phyloP scores from a whole-genome alignment of 2,888 invertebrate genomes.

The Dione juno region DNA sequence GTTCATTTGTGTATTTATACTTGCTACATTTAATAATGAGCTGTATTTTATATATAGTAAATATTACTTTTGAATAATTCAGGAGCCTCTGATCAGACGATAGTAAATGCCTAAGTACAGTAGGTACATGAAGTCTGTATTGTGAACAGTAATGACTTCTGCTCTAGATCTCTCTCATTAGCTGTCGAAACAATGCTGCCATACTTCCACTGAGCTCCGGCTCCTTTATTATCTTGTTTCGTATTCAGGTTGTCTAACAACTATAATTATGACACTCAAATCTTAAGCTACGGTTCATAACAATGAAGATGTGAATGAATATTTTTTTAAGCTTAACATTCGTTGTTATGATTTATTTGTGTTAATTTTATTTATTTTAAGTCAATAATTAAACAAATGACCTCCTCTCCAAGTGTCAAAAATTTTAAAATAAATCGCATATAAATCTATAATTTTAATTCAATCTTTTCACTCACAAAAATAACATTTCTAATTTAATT shows the following conservation, averaged over 20 bases:
- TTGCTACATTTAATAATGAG: not conserved
- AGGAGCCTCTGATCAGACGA: constrained; percentile 4
- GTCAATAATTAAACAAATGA: too few species aligned
- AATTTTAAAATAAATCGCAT: too few species aligned
- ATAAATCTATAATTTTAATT: constrained; percentile 1
- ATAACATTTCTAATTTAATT: not conserved
- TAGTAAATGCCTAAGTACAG: constrained; percentile 4
- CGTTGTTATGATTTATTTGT: too few species aligned
- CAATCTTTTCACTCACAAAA: not conserved
- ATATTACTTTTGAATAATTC: constrained; percentile 4
- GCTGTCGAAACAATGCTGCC: constrained; percentile 37
- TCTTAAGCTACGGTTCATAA: too few species aligned
- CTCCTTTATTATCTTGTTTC: constrained; percentile 17
- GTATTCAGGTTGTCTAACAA: constrained; percentile 18
- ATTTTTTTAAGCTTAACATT: too few species aligned
- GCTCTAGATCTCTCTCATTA: constrained; percentile 46
- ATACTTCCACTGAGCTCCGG: constrained; percentile 15
- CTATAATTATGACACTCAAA: constrained; percentile 20
- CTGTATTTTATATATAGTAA: not conserved
- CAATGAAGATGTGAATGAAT: too few species aligned
- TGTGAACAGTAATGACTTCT: constrained; percentile 41
- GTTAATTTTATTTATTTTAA: too few species aligned
- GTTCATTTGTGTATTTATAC: constrained; percentile 2
- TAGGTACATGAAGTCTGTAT: constrained; percentile 26
- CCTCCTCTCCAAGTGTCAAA: too few species aligned